Evolutionary conservation across 1,140 invertebrate genomes (phyloP).

Genomic region (Holcopasites calliopsidis): DNA sequence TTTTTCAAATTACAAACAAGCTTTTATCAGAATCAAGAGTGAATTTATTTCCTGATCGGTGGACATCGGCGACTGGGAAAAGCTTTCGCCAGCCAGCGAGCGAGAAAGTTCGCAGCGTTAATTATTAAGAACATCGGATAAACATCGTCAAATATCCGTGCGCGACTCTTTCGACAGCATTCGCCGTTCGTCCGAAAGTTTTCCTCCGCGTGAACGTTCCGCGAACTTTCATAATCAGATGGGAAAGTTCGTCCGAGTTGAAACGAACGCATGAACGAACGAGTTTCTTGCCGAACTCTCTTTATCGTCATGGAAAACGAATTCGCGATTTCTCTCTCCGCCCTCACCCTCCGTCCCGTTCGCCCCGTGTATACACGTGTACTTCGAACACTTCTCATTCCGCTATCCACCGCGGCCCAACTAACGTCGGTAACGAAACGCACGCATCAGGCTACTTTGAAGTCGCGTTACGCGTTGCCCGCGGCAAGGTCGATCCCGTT

Average conservation of each 20-base stretch:
- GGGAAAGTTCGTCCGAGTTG: slow-evolving; percentile 16
- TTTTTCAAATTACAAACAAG: no score
- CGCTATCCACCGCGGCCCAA: background rate
- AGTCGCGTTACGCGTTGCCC: slow-evolving; percentile 8
- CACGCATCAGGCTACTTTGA: slow-evolving; percentile 18
- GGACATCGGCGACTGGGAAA: no score
- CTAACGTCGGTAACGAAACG: slow-evolving; percentile 8
- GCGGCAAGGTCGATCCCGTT: slow-evolving; percentile 14
- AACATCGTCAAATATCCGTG: slow-evolving; percentile 4
- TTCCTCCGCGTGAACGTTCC: slow-evolving; percentile 30
- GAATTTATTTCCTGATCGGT: no score
- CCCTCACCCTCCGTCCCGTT: background rate
- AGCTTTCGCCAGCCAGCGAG: background rate
- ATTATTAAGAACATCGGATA: slow-evolving; percentile 23
- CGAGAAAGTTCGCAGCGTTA: slow-evolving; percentile 5
- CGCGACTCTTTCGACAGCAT: slow-evolving; percentile 12
- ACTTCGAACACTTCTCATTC: background rate
- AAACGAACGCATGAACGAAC: slow-evolving; percentile 21
- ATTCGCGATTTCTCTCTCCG: background rate
- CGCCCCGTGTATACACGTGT: no score
- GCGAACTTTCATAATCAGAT: slow-evolving; percentile 43
- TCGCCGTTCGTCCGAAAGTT: slow-evolving; percentile 5
- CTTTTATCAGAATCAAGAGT: no score
- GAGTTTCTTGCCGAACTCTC: slow-evolving; percentile 31
- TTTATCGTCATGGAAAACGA: slow-evolving; percentile 17